These are phyloP conservation scores for Podarcis raffonei DNA, from an alignment of 2,113 vertebrate species.

Conservation along the genomic window DNA sequence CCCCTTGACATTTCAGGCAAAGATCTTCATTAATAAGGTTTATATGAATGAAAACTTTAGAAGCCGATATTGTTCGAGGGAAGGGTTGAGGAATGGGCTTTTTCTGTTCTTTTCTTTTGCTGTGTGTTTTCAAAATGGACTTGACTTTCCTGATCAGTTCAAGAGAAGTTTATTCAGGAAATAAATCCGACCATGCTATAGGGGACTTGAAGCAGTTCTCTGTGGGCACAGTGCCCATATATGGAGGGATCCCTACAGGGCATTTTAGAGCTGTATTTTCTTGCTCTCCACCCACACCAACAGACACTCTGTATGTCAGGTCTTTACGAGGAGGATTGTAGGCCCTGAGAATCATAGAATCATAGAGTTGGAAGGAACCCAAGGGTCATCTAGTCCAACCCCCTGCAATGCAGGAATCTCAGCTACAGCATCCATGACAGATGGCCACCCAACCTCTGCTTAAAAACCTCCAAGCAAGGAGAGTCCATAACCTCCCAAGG, in stretches of 20 bases:
- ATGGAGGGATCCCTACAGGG: background rate
- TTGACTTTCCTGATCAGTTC: conserved; percentile 80
- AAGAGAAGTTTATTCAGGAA: conserved; percentile 76
- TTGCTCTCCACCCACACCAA: background rate
- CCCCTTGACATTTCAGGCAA: conserved; percentile 82
- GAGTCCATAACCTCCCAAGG: no score
- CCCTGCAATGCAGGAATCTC: no score
- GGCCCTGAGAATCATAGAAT: no score
- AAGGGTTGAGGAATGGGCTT: conserved; percentile 45
- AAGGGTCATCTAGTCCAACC: no score
- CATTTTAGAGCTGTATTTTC: background rate
- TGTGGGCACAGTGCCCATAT: background rate
- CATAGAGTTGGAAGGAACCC: no score
- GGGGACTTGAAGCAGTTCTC: background rate
- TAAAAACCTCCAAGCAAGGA: no score
- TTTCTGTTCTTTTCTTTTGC: conserved; percentile 34
- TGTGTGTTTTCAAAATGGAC: conserved; percentile 69
- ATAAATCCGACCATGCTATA: conserved; percentile 71
- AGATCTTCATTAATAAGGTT: conserved; percentile 86
- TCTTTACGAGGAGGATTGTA: background rate
- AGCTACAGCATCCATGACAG: no score
- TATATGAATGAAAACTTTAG: conserved; percentile 85
- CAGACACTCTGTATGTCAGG: background rate
- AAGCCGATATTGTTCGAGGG: conserved; percentile 74
- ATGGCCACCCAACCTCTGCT: no score